Evolutionary conservation across 2,888 invertebrate species (phyloP).

Genomic region (Noctua janthina): DNA sequence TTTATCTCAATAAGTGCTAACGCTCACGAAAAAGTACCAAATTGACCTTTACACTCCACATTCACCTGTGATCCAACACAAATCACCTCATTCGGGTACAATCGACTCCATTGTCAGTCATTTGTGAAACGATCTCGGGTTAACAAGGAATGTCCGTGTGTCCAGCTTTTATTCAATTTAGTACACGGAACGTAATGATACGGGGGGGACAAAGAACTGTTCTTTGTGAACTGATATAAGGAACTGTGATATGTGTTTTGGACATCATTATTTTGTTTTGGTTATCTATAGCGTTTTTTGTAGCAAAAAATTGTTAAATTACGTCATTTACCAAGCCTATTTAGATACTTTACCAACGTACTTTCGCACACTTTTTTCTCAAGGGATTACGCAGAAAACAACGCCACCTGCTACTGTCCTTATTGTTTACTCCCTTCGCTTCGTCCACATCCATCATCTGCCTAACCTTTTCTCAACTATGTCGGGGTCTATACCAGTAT

Average conservation of each 20-base stretch:
- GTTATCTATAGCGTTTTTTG: no score
- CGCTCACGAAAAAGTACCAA: constrained; percentile 57
- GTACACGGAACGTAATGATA: constrained; percentile 64
- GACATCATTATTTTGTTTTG: constrained; percentile 38
- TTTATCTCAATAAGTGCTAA: constrained; percentile 49
- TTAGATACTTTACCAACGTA: no score
- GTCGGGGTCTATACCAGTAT: no score
- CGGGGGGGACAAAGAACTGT: constrained; percentile 55
- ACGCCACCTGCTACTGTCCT: not conserved
- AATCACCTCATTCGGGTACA: constrained; percentile 73
- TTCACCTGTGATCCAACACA: constrained; percentile 70
- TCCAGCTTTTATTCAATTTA: constrained; percentile 70
- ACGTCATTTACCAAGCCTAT: not conserved
- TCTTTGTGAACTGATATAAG: constrained; percentile 61
- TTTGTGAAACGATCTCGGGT: constrained; percentile 74
- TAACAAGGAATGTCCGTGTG: constrained; percentile 77
- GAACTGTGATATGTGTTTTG: constrained; percentile 51
- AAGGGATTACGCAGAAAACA: not conserved
- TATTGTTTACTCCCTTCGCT: not conserved
- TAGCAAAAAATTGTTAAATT: not conserved
- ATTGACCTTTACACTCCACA: constrained; percentile 60
- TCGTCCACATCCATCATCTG: not conserved
- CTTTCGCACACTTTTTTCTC: not conserved
- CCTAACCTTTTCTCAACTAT: no score
- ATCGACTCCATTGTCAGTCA: constrained; percentile 80